Base-by-base conservation (phyloP, 2,113 vertebrate genomes). In the Silurus meridionalis region DNA sequence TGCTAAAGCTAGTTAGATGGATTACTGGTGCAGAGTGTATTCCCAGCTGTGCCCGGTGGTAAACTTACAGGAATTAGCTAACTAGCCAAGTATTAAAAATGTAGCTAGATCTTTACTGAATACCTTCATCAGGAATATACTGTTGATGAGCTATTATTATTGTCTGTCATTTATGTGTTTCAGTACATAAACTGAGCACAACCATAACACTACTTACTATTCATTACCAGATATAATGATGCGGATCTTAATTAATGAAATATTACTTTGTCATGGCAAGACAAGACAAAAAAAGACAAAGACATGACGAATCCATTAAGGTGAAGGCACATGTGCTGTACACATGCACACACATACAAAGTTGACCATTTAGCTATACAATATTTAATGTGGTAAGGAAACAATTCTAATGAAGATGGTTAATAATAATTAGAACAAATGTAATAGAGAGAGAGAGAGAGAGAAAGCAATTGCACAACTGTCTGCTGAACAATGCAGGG, bases 401-500 rank as follows among this genome's bases (percentile, higher is more conserved):
- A 23, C 52, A 60, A 17, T 46, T 71, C 17, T 21, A 53, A 55
- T 58, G 5, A 58, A 61, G 9, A 80, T 61, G 46, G 13, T 52
- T 48, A 50, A 74, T 63, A 61, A 64, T 64, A 58, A 63, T 63
- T 79, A 79, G 64, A 77, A 21, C 19, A 28, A 8, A 37, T 8
- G 58, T 80, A 17, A 37, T 17, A 52, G 46, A 52, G 46, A 23
- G 71, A 23, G 13, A 57, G 74, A 25, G 52, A 80, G 64, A 50
- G 55, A 60, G 52, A 50, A 37, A 9, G 21, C 19, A 72, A 64
- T 46, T 66, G 28, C 72, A 64, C 48, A 80, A 14, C 53, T 75
- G 48, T 28, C 23, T 75, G 57, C 25, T 75, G 58, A 83, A 83
- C 80, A 83, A 82, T 75, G 58, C 79, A 75, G 66, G 69, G 78